These are phyloP conservation scores for Tamandua tetradactyla DNA, from an alignment of 2,797 vertebrate genomes.

Conservation along the genomic window DNA sequence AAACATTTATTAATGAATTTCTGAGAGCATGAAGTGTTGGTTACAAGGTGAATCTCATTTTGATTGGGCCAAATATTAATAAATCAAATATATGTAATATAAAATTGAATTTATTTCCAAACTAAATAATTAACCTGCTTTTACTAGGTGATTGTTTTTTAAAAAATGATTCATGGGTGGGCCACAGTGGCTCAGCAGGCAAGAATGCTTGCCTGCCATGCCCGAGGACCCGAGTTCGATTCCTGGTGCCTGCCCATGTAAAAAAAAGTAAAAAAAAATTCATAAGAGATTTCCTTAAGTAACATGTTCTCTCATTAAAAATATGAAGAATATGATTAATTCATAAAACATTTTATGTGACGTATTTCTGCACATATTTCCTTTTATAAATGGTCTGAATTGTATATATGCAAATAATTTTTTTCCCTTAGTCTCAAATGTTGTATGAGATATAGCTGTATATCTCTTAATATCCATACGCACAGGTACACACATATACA, in stretches of 20 bases:
- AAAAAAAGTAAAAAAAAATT: too few species aligned
- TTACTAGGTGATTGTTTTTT: constrained; percentile 30
- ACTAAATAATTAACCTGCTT: background rate
- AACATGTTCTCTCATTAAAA: constrained; percentile 16
- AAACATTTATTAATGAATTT: constrained; percentile 43
- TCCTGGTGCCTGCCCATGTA: too few species aligned
- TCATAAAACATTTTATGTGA: constrained; percentile 12
- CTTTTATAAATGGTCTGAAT: background rate
- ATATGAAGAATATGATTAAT: constrained; percentile 36
- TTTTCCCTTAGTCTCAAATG: constrained; percentile 8
- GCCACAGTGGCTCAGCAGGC: too few species aligned
- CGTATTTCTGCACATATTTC: background rate
- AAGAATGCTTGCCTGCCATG: too few species aligned
- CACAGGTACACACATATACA: background rate
- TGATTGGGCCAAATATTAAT: constrained; percentile 39
- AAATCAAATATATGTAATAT: constrained; percentile 15
- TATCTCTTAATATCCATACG: background rate
- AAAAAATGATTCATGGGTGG: constrained; percentile 42
- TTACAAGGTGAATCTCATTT: constrained; percentile 1
- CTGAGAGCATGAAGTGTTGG: background rate
- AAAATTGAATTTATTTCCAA: constrained; percentile 52
- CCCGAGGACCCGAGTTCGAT: too few species aligned
- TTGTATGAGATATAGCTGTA: background rate
- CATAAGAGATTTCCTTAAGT: constrained; percentile 26
- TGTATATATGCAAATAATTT: background rate